Evolutionary conservation across 2,797 vertebrate genomes (phyloP).

Genomic region (Poeciliopsis paucimaculata): DNA sequence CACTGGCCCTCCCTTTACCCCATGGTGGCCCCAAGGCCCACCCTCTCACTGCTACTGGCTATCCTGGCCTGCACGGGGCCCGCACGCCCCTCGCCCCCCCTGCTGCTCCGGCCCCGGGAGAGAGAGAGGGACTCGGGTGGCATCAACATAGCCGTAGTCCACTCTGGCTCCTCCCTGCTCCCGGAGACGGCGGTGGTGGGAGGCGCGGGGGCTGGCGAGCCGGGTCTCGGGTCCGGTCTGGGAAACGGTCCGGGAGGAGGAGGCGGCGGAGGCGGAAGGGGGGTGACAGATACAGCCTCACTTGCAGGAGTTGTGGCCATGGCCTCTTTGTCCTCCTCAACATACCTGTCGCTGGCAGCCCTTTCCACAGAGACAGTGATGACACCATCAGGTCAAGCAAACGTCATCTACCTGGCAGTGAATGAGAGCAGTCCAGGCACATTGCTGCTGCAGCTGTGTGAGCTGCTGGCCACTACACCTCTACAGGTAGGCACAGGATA

Average conservation of each 20-base stretch:
- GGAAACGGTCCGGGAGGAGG: constrained; percentile 69
- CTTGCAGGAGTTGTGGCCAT: constrained; percentile 48
- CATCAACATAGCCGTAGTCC: constrained; percentile 91
- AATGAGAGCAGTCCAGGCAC: constrained; percentile 94
- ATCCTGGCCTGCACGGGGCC: constrained; percentile 85
- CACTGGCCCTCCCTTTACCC: constrained; percentile 70
- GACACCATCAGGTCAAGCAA: constrained; percentile 82
- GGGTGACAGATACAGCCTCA: constrained; percentile 58
- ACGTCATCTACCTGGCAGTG: constrained; percentile 85
- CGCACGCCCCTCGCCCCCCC: constrained; percentile 90
- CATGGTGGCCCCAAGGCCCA: constrained; percentile 84
- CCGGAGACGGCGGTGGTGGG: constrained; percentile 79
- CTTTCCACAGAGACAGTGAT: constrained; percentile 81
- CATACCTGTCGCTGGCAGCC: constrained; percentile 69
- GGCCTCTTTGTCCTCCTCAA: constrained; percentile 48
- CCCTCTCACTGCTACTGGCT: constrained; percentile 85
- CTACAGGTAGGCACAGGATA: constrained; percentile 78
- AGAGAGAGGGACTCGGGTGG: constrained; percentile 88
- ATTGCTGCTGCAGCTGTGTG: constrained; percentile 92
- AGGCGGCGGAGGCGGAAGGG: constrained; percentile 47
- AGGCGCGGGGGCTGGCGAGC: constrained; percentile 71
- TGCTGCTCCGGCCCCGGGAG: constrained; percentile 85
- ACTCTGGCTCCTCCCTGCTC: constrained; percentile 86
- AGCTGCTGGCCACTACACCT: constrained; percentile 90
- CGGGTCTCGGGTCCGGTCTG: constrained; percentile 58